Conservation (phyloP, 2,888 invertebrate species). For the Iphiclides podalirius region DNA sequence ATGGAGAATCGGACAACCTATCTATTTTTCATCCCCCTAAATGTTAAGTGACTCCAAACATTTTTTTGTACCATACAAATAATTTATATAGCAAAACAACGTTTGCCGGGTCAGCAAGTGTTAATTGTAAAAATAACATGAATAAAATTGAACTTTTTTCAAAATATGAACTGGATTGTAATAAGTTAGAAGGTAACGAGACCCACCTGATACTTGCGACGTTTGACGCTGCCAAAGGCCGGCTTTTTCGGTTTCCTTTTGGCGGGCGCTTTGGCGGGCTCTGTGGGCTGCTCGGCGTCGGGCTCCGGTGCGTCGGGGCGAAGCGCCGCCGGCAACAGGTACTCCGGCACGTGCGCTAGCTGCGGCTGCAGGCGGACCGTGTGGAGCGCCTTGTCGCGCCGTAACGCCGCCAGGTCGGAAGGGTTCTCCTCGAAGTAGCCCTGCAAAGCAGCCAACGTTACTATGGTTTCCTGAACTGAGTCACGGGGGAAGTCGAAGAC, state of each 20-base stretch:
- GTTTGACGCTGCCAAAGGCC: slow-evolving; percentile 58
- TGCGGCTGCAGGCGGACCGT: slow-evolving; percentile 91
- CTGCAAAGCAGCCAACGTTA: slow-evolving; percentile 50
- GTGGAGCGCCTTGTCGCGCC: slow-evolving; percentile 92
- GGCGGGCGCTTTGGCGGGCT: slow-evolving; percentile 25
- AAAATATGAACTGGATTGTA: no score
- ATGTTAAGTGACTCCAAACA: no score
- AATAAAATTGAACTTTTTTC: no score
- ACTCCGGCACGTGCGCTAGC: slow-evolving; percentile 95
- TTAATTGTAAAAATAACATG: no score
- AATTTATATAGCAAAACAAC: no score
- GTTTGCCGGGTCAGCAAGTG: no score
- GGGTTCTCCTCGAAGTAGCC: slow-evolving; percentile 96
- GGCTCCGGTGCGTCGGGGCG: slow-evolving; percentile 81
- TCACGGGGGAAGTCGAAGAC: neutral
- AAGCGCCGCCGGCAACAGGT: slow-evolving; percentile 90
- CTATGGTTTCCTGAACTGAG: neutral
- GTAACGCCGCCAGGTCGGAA: slow-evolving; percentile 89
- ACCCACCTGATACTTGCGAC: slow-evolving; percentile 67
- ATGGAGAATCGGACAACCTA: no score
- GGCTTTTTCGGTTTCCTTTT: slow-evolving; percentile 53
- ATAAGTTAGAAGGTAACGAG: no score
- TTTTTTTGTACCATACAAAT: no score
- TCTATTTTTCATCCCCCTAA: no score
- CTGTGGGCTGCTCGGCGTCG: slow-evolving; percentile 38